Conservation (phyloP, 1,140 invertebrate species). For the Psilanteris sp. region DNA sequence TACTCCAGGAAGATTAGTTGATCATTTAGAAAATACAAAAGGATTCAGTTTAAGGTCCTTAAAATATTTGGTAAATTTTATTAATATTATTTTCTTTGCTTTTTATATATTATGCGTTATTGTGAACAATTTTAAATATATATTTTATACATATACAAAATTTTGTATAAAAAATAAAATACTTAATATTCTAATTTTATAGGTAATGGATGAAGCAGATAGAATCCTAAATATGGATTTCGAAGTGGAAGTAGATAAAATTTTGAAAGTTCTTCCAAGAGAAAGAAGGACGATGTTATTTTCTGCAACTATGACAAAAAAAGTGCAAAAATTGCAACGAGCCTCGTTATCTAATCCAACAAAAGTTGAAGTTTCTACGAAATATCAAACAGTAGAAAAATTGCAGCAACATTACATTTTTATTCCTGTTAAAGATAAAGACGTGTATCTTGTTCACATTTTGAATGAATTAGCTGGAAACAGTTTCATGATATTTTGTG, state of each 20-base stretch:
- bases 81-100: slow-evolving; percentile 9
- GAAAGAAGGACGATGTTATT: slow-evolving; percentile 94
- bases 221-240: slow-evolving; percentile 98
- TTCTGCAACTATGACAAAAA: slow-evolving; percentile 99
- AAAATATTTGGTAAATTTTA: slow-evolving; percentile 90
- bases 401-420: slow-evolving; percentile 97
- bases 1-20: slow-evolving; percentile 93
- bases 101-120: too few relatives aligned
- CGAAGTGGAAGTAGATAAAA: slow-evolving; percentile 97
- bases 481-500: slow-evolving; percentile 98
- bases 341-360: slow-evolving; percentile 96
- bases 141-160: too few relatives aligned
- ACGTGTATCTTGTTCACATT: slow-evolving; percentile 97
- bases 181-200: too few relatives aligned
- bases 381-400: slow-evolving; percentile 99
- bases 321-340: slow-evolving; percentile 97
- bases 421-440: slow-evolving; percentile 97
- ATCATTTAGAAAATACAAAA: slow-evolving; percentile 96
- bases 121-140: too few relatives aligned
- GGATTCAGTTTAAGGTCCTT: slow-evolving; percentile 93
- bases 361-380: slow-evolving; percentile 96
- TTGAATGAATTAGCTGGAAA: slow-evolving; percentile 97
- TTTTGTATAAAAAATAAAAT: too few relatives aligned
- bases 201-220: slow-evolving; percentile 97
- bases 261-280: slow-evolving; percentile 93